These are phyloP conservation scores for Acanthacorydalis orientalis DNA, from an alignment of 2,888 invertebrate genomes.

Conservation along the genomic window DNA sequence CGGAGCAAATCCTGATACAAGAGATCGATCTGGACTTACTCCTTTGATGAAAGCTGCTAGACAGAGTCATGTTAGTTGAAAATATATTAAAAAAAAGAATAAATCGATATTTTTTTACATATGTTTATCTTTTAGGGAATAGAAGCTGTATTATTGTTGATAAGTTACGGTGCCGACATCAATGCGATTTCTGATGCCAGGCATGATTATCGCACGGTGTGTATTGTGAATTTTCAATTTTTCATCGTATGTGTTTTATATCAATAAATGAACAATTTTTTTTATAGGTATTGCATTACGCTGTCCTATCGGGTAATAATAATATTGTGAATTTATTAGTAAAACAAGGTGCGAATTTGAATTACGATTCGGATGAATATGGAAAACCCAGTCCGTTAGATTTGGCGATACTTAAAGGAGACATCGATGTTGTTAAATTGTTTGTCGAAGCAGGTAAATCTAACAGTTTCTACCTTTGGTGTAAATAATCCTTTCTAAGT, in stretches of 20 bases:
- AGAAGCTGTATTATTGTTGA: slow-evolving; percentile 54
- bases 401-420: slow-evolving; percentile 69
- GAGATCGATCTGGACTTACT: slow-evolving; percentile 73
- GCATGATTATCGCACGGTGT: slow-evolving; percentile 66
- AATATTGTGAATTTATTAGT: slow-evolving; percentile 62
- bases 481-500: too few species aligned
- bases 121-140: slow-evolving; percentile 35
- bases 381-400: slow-evolving; percentile 59
- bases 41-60: slow-evolving; percentile 84
- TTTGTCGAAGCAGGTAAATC: slow-evolving; percentile 48
- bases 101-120: too few species aligned
- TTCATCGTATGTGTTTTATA: not conserved
- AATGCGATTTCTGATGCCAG: slow-evolving; percentile 74
- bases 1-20: slow-evolving; percentile 76
- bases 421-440: slow-evolving; percentile 50
- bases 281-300: slow-evolving; percentile 57
- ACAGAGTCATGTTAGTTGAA: slow-evolving; percentile 44
- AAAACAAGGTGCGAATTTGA: slow-evolving; percentile 64
- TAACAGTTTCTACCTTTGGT: too few species aligned
- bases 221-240: slow-evolving; percentile 4
- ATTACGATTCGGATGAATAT: slow-evolving; percentile 41
- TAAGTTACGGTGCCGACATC: slow-evolving; percentile 70
- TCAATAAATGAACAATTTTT: slow-evolving; percentile 3
- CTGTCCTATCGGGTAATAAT: slow-evolving; percentile 60
- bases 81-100: not conserved